Base-by-base conservation (phyloP, 2,888 invertebrate species). In the Dendrolimus houi region DNA sequence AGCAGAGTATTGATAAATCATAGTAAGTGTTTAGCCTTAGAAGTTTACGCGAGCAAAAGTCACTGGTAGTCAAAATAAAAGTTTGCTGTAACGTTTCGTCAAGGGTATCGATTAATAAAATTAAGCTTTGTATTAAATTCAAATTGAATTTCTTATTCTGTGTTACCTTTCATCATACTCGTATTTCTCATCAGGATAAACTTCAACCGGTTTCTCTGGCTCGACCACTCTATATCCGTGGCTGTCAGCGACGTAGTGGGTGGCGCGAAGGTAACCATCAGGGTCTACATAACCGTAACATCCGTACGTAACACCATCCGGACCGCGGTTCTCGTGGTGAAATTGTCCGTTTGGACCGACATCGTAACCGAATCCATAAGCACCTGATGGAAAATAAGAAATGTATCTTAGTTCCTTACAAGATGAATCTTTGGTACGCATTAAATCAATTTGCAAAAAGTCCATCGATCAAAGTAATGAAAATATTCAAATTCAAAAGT, bases 281-380 rank as follows among this genome's bases (percentile, higher is more conserved):
- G 94, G 93, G 76, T 95, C 94, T 53, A 95, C 92, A 79, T 94
- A 94, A 41, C 96, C 96, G 68, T 95, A 96, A 77, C 96, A 96
- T 64, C 96, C 96, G 69, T 95, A 95, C 0, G 95, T 95, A 14
- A 95, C 94, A 17, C 94, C 94, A 69, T 95, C 95, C 0, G 94
- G 94, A 7, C 95, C 95, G 58, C 94, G 92, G 60, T 92, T 93
- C 83, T 96, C 95, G 74, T 95, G 95, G 77, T 95, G 95, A 76
- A 95, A 96, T 82, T 95, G 95, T 53, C 94, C 94, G 70, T 93
- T 93, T 3, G 94, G 94, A 58, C 93, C 94, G 57, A 95, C 93
- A 75, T 95, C 95, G 77, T 95, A 96, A 60, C 95, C 95, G 76
- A 95, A 96, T 72, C 94, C 94, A 76, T 95, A 95, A 62, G 94